These are phyloP conservation scores for Nothocercus julius DNA, from an alignment of 2,113 vertebrate genomes.

Conservation along the genomic window DNA sequence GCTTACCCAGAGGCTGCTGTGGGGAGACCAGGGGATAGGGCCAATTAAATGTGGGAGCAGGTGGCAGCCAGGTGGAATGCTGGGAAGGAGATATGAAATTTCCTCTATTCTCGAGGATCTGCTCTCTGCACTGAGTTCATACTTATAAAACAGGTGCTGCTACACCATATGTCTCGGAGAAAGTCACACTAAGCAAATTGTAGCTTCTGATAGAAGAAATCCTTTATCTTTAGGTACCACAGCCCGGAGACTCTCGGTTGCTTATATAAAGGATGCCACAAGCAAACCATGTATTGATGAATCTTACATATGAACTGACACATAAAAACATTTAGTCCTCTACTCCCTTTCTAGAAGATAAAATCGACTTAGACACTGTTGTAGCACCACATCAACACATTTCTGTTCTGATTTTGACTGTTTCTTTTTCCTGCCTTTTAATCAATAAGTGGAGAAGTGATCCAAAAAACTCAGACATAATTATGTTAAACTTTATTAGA, in stretches of 20 bases:
- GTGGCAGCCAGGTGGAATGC: slow-evolving; percentile 83
- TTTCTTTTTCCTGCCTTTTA: neutral
- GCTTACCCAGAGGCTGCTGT: slow-evolving; percentile 35
- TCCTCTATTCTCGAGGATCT: slow-evolving; percentile 69
- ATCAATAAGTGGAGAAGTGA: neutral
- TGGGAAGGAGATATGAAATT: slow-evolving; percentile 68
- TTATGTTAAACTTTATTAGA: slow-evolving; percentile 47
- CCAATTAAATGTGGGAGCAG: slow-evolving; percentile 85
- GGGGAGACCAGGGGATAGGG: slow-evolving; percentile 62
- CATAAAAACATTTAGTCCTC: neutral
- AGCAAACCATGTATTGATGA: rapidly evolving
- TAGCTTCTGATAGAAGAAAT: slow-evolving; percentile 9
- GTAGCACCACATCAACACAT: neutral
- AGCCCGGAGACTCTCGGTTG: neutral
- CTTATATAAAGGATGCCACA: neutral
- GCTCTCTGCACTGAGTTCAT: slow-evolving; percentile 64
- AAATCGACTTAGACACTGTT: neutral
- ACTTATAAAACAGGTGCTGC: slow-evolving; percentile 75
- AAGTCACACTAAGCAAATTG: slow-evolving; percentile 50
- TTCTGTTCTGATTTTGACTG: neutral
- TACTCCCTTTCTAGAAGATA: neutral
- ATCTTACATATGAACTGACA: rapidly evolving
- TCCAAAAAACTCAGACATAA: slow-evolving; percentile 51
- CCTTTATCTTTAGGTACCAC: neutral
- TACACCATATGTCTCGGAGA: slow-evolving; percentile 66